Evolutionary conservation across 2,113 vertebrate species (phyloP).

Genomic region (Tragulus kanchil): DNA sequence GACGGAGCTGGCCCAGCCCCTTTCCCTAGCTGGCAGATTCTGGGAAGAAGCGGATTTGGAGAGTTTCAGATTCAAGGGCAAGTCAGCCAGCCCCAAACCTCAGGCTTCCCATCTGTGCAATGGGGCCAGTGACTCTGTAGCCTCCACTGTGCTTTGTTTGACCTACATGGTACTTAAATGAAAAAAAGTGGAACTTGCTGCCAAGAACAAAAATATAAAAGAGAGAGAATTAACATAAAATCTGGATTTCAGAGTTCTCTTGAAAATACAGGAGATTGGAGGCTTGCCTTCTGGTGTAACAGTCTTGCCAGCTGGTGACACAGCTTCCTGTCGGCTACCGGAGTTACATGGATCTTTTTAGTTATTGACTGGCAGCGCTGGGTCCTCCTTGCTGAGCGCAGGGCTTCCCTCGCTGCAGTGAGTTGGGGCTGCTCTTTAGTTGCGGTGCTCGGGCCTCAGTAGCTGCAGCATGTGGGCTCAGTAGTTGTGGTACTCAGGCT

Average conservation of each 20-base stretch:
- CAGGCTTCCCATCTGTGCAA: not conserved
- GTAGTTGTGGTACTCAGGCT: not conserved
- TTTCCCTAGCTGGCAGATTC: not conserved
- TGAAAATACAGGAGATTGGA: not conserved
- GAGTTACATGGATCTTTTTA: not conserved
- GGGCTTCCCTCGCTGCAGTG: not conserved
- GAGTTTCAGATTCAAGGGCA: not conserved
- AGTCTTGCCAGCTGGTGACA: not conserved
- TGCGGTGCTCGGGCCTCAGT: not conserved
- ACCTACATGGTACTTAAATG: rapidly evolving
- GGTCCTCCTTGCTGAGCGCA: not conserved
- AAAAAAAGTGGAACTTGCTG: not conserved
- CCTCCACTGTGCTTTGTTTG: not conserved
- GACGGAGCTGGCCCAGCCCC: not conserved
- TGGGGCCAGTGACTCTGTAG: rapidly evolving
- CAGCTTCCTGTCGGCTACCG: not conserved
- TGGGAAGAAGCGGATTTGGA: not conserved
- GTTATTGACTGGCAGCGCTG: not conserved
- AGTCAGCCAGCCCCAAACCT: not conserved
- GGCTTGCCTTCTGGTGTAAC: not conserved
- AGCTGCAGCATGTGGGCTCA: not conserved
- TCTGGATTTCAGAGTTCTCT: not conserved
- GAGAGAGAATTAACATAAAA: not conserved
- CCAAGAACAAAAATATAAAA: not conserved
- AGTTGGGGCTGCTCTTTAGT: not conserved